Evolutionary conservation across 2,888 invertebrate genomes (phyloP), one percentile per base, ranked within the genome.

Genomic region (Acleris holmiana): DNA sequence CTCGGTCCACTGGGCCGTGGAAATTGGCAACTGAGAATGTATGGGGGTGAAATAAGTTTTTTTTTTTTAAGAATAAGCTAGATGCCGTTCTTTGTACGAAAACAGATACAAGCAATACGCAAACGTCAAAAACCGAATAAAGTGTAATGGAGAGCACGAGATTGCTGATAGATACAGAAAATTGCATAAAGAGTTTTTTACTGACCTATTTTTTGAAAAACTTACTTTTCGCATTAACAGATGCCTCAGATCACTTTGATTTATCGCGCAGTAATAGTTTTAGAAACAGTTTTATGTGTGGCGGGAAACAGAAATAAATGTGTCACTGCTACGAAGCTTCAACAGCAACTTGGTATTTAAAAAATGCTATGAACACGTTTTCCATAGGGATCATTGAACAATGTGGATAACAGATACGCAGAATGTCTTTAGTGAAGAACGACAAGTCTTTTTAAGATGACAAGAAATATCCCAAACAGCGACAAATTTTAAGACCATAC

Each of bases 221-320:
- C 19, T 46, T 49, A 59, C 29, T 59, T 64, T 59, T 47, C 7
- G 19, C 19, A n/a, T 50, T 21, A 17, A 60, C 50, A 55, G 59
- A 60, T 65, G 54, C 59, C 25, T 60, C 44, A 60, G 55, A 55
- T 60, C 64, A 44, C 59, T 59, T 53, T 60, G 44, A 60, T 59
- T 50, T 60, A 65, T 19, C 19, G 41, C 54, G 49, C 44, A 60
- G 46, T 55, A 60, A 60, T 55, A 29, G 60, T 60, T 60, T 65
- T 50, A 65, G 46, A 60, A 55, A 46, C 60, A 55, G 17, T 65
- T 65, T 65, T 60, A 55, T 59, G 59, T 25, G 44, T 40, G 51
- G 46, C 40, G 64, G 10, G 48, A 53, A 53, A 48, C 44, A 35
- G 25, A 58, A 53, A 54, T 54, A 59, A 53, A 58, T 54, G 48